Evolutionary conservation across 2,797 vertebrate genomes (phyloP), one percentile per base, ranked within the genome.

Genomic region (Clarias pachynema): DNA sequence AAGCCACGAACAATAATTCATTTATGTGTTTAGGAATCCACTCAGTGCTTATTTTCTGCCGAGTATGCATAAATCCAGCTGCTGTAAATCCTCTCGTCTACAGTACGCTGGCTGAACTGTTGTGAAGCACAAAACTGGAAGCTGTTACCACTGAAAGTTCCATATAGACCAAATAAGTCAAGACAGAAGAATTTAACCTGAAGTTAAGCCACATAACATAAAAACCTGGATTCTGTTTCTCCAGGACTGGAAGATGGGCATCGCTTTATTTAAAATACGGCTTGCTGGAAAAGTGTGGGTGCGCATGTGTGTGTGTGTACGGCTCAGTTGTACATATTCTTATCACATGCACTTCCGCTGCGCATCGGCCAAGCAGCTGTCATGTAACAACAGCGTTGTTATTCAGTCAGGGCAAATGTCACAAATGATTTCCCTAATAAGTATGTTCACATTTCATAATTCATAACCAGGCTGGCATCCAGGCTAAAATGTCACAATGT

Each of bases 11-110:
- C 62, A 74, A 83, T 88, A 31, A 82, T 69, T 86, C 77, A 86
- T 79, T 77, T 57, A 24, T 18, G 65, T 44, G 14, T 63, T 70
- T 69, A 79, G 2, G 2, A 81, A 84, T 88, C 63, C 34, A 86
- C 68, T 85, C 29, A 14, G 29, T 31, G 26, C 65, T 82, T 56
- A 40, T 68, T 53, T 84, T 74, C 70, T 84, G 82, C 84, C 70
- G 49, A 5, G 34, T 59, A 79, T 80, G 66, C 77, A 56, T 63
- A 74, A n/a, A 78, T 56, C n/a, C 44, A 74, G 79, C 69, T 66
- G 82, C 74, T 49, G 75, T 84, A 84, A 84, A 84, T 80, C 78
- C 85, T 79, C 59, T 69, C 44, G 59, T 81, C 68, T 59, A 29
- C 44, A 40, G 79, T 40, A 66, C 24, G 56, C 70, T 34, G 22